These are phyloP conservation scores for Mesaphorura yosii DNA, from an alignment of 1,140 invertebrate genomes.

Conservation along the genomic window DNA sequence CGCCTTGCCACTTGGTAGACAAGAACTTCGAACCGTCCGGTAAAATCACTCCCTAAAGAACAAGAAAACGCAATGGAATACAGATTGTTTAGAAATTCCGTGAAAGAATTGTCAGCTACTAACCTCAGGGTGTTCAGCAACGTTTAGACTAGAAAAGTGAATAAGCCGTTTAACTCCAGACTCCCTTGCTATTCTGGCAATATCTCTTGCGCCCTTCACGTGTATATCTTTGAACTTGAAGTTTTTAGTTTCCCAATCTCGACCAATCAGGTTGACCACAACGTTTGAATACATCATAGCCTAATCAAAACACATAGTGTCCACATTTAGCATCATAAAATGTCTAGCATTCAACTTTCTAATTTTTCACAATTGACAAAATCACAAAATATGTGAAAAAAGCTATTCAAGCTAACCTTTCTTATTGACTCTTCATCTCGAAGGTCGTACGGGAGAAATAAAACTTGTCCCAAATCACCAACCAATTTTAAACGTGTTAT, in stretches of 20 bases:
- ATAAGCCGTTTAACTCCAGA: conserved; percentile 70
- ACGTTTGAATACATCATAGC: conserved; percentile 91
- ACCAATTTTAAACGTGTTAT: conserved; percentile 61
- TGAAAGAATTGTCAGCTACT: conserved; percentile 1
- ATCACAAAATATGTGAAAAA: not conserved
- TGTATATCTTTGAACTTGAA: conserved; percentile 71
- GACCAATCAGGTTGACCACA: conserved; percentile 89
- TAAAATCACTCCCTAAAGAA: conserved; percentile 36
- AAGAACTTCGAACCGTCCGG: conserved; percentile 55
- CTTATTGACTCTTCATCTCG: conserved; percentile 77
- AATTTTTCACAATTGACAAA: not conserved
- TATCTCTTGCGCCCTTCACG: conserved; percentile 54
- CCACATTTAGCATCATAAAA: conserved; percentile 6
- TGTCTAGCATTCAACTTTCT: not conserved
- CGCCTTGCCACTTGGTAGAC: conserved; percentile 65
- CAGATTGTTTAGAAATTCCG: conserved; percentile 4
- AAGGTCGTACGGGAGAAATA: conserved; percentile 75
- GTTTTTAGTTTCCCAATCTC: conserved; percentile 83
- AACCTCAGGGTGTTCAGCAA: conserved; percentile 49
- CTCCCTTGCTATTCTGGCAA: conserved; percentile 64
- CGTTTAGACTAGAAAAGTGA: conserved; percentile 70
- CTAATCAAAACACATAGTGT: conserved; percentile 21
- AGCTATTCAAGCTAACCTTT: conserved; percentile 39
- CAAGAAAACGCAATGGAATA: conserved; percentile 16
- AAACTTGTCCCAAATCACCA: conserved; percentile 92